A percentile compares a stretch with the other conserved stretches of the same genome.
Conservation (phyloP, 2,888 invertebrate species). For the Heteromyza rotundicornis region DNA sequence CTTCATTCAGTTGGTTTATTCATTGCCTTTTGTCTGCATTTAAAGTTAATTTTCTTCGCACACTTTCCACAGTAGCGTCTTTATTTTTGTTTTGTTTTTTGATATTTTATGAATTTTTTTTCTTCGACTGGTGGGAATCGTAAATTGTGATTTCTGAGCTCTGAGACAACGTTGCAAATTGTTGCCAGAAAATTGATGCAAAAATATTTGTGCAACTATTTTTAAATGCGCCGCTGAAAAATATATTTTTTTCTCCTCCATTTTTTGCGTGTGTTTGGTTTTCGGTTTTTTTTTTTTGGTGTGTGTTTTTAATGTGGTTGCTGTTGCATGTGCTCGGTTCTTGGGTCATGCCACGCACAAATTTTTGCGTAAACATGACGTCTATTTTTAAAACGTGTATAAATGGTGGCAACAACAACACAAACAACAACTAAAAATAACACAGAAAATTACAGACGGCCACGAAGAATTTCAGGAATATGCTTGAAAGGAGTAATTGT, state of each 20-base stretch:
- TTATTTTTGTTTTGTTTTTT: background rate
- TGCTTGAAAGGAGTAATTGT: too few relatives aligned
- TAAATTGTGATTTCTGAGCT: constrained; percentile 4
- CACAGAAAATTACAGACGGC: too few relatives aligned
- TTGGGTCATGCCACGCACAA: constrained; percentile 26
- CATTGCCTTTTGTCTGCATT: background rate
- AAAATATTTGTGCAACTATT: constrained; percentile 38
- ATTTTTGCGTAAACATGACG: constrained; percentile 50
- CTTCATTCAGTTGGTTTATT: too few relatives aligned
- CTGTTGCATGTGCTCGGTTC: constrained; percentile 4
- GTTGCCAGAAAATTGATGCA: constrained; percentile 18
- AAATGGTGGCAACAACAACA: constrained; percentile 44
- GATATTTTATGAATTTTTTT: background rate
- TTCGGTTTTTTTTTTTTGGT: too few relatives aligned
- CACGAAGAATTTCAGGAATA: too few relatives aligned
- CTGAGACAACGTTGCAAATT: constrained; percentile 41
- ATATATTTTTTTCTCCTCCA: background rate
- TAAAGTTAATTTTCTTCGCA: background rate
- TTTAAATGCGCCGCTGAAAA: constrained; percentile 33
- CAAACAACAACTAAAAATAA: constrained; percentile 29
- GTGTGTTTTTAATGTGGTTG: background rate
- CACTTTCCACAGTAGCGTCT: too few relatives aligned
- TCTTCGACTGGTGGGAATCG: too few relatives aligned
- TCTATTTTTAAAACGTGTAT: constrained; percentile 48
- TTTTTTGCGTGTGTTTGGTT: too few relatives aligned